Conservation (phyloP, 2,113 vertebrate species). For the Synchiropus splendidus region DNA sequence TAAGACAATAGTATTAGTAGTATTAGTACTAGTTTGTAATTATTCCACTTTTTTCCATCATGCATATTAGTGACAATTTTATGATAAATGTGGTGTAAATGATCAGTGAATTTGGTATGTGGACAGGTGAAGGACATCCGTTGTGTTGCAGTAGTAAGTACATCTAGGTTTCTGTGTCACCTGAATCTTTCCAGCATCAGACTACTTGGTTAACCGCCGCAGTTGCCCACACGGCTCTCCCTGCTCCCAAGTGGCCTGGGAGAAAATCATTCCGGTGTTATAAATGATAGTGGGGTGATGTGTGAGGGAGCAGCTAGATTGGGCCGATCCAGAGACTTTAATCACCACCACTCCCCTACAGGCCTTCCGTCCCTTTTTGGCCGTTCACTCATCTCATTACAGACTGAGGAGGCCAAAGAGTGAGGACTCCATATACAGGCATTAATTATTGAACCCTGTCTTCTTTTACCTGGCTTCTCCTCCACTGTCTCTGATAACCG, state of each 20-base stretch:
- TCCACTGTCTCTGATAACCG: constrained; percentile 53
- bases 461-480: constrained; percentile 48
- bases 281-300: constrained; percentile 13
- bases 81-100: too few relatives aligned
- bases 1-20: too few relatives aligned
- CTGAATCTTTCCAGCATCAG: constrained; percentile 33
- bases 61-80: too few relatives aligned
- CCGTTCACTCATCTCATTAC: constrained; percentile 50
- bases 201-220: constrained; percentile 30
- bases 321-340: constrained; percentile 13
- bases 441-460: constrained; percentile 63
- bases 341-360: constrained; percentile 16
- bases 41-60: too few relatives aligned
- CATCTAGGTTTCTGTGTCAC: constrained; percentile 23
- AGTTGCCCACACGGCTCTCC: constrained; percentile 13
- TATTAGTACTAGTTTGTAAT: too few relatives aligned
- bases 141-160: constrained; percentile 17
- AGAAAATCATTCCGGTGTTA: constrained; percentile 14
- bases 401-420: constrained; percentile 40
- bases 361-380: constrained; percentile 17
- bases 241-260: background rate
- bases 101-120: too few relatives aligned
- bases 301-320: constrained; percentile 2
- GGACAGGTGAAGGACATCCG: too few relatives aligned
- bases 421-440: constrained; percentile 42